These are phyloP conservation scores for Saguinus imperator DNA, from an alignment of 2,113 vertebrate genomes.

Conservation along the genomic window DNA sequence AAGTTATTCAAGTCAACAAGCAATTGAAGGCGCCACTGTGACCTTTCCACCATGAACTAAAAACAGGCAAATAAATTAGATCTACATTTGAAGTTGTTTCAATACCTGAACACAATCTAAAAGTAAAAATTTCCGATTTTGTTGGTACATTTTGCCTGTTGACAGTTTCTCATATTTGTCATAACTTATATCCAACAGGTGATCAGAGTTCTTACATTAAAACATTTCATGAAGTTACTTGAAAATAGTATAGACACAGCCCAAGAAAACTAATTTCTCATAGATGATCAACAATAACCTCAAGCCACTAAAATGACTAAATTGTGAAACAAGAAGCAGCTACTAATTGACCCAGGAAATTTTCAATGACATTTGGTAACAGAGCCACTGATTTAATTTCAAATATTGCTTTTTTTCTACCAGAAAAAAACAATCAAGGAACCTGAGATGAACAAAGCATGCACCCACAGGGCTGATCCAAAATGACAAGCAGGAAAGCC, in stretches of 20 bases:
- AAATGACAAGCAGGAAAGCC: background rate
- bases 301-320: background rate
- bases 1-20: background rate
- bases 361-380: background rate
- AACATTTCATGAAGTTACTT: background rate
- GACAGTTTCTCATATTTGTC: background rate
- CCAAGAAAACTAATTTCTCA: background rate
- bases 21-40: background rate
- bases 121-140: background rate
- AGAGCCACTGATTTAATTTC: background rate
- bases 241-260: background rate
- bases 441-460: background rate
- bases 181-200: background rate
- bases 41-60: background rate
- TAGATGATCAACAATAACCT: background rate
- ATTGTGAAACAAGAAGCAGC: background rate
- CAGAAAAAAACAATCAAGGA: background rate
- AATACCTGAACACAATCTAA: background rate
- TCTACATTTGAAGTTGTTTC: background rate
- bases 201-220: background rate
- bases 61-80: background rate
- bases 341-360: background rate
- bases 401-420: background rate
- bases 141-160: background rate
- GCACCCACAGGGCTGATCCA: too few relatives aligned